phyloP scores from a whole-genome alignment of 2,797 vertebrate species.

The Squalus acanthias region DNA sequence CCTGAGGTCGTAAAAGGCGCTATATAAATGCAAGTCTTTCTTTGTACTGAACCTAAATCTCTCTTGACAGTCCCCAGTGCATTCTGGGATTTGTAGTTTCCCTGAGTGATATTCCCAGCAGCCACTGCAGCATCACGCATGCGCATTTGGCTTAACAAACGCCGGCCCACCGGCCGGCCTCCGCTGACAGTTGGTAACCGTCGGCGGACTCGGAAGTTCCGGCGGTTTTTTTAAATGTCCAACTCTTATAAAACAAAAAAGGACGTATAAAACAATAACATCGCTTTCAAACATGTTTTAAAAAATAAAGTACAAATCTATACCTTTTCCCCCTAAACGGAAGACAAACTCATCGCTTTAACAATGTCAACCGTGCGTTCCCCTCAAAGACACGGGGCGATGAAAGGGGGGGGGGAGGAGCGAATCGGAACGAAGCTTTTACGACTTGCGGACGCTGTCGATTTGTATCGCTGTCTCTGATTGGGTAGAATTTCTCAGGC shows the following conservation, averaged over 20 bases:
- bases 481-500: background rate
- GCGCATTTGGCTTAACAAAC: background rate
- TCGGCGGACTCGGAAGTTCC: background rate
- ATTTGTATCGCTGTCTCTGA: background rate
- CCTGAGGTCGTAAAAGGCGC: too few relatives aligned
- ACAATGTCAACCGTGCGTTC: too few relatives aligned
- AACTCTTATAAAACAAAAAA: background rate
- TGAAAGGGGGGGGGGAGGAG: background rate
- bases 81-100: slow-evolving; percentile 26
- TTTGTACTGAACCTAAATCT: too few relatives aligned
- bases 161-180: background rate
- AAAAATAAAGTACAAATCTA: background rate
- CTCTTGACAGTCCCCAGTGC: too few relatives aligned
- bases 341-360: background rate
- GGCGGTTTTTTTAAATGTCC: too few relatives aligned
- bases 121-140: too few relatives aligned
- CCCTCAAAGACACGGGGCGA: background rate
- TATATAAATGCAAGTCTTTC: too few relatives aligned
- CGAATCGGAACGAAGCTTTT: background rate
- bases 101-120: background rate
- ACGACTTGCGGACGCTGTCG: background rate
- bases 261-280: background rate
- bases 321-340: background rate
- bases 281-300: background rate
- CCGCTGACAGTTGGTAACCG: background rate